Evolutionary conservation across 2,888 invertebrate genomes (phyloP).

Genomic region (Conus canariensis): DNA sequence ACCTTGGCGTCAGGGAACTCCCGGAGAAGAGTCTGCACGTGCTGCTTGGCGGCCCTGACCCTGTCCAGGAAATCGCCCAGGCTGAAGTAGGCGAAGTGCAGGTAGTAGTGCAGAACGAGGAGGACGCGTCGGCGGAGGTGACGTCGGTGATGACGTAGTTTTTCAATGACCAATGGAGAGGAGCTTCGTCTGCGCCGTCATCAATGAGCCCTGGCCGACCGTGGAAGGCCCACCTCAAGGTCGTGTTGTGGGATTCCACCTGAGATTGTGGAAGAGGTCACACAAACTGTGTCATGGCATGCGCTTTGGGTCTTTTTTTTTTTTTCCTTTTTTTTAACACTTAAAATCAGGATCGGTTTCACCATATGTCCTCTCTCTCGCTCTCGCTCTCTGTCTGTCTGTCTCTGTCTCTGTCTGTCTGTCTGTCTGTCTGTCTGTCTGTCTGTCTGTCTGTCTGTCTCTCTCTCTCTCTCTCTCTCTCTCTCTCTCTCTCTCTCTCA

Average conservation of each 20-base stretch:
- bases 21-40: neutral
- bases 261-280: neutral
- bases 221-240: neutral
- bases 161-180: neutral
- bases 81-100: slow-evolving; percentile 21
- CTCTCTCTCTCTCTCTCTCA: too few relatives aligned
- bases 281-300: too few relatives aligned
- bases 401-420: too few relatives aligned
- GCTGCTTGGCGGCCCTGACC: slow-evolving; percentile 15
- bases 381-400: too few relatives aligned
- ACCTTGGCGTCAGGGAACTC: neutral
- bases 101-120: slow-evolving; percentile 33
- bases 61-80: neutral
- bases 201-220: neutral
- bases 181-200: neutral
- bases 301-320: too few relatives aligned
- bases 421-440: too few relatives aligned
- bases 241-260: neutral
- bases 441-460: too few relatives aligned
- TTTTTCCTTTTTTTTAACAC: too few relatives aligned
- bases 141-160: neutral
- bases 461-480: too few relatives aligned
- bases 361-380: too few relatives aligned
- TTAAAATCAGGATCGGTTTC: too few relatives aligned
- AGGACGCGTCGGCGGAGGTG: neutral